Conservation (phyloP, 2,113 vertebrate species). For the Telmatochromis sp. region DNA sequence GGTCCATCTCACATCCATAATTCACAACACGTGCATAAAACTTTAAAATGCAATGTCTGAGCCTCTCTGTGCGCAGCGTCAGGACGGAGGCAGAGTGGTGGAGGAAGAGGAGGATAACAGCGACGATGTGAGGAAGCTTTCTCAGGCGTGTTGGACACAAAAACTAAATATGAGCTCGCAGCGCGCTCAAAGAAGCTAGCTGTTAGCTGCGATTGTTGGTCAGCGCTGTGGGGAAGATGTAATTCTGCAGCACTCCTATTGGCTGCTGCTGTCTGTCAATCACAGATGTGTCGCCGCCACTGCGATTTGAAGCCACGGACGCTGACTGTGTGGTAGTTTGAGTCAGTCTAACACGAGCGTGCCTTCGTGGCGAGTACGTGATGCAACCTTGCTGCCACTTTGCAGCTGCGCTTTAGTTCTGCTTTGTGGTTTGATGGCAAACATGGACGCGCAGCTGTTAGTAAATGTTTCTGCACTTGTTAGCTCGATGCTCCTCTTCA, state of each 20-base stretch:
- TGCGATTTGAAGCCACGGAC: not conserved
- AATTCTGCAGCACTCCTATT: not conserved
- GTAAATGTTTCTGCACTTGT: not conserved
- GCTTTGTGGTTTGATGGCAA: not conserved
- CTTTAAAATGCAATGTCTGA: slow-evolving; percentile 17
- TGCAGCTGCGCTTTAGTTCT: not conserved
- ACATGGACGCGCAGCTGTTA: not conserved
- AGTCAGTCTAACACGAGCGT: accelerated
- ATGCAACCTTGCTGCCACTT: not conserved
- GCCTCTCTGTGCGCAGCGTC: not conserved
- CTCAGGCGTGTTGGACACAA: not conserved
- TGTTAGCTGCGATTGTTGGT: not conserved
- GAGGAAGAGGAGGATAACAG: not conserved
- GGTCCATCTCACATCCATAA: slow-evolving; percentile 18
- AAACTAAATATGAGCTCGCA: not conserved
- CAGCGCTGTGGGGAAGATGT: accelerated
- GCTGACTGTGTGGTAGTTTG: not conserved
- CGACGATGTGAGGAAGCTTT: not conserved
- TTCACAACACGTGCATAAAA: slow-evolving; percentile 31
- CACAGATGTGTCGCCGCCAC: not conserved
- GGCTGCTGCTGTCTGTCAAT: not conserved
- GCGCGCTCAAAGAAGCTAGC: accelerated
- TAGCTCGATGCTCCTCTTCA: not conserved
- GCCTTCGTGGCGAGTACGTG: accelerated
- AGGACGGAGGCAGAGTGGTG: not conserved